These are phyloP conservation scores for Ochotona curzoniae DNA, from an alignment of 2,113 vertebrate genomes.

Conservation along the genomic window DNA sequence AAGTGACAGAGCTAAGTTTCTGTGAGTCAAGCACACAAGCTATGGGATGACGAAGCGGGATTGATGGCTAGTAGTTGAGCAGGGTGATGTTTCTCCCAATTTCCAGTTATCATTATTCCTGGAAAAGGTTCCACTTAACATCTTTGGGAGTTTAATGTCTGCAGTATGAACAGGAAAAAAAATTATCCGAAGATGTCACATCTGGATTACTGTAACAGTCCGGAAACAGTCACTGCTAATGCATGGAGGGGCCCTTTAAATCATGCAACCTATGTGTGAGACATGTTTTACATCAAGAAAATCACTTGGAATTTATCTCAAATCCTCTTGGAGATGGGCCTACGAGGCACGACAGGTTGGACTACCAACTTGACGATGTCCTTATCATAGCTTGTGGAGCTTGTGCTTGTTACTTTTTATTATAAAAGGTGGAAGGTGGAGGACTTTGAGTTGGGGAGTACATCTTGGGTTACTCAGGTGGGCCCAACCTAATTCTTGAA, in stretches of 20 bases:
- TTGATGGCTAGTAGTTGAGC: conserved; percentile 23
- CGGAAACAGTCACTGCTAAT: conserved; percentile 8
- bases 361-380: not conserved
- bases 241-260: not conserved
- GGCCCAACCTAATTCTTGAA: not conserved
- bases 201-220: conserved; percentile 40
- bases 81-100: not conserved
- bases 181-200: not conserved
- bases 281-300: not conserved
- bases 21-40: not conserved
- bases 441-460: not conserved
- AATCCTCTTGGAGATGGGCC: not conserved
- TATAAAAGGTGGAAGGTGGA: not conserved
- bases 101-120: not conserved
- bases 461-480: not conserved
- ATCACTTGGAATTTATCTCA: conserved; percentile 10
- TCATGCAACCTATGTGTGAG: not conserved
- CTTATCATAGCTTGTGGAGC: not conserved
- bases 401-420: not conserved
- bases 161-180: not conserved
- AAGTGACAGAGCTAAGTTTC: conserved; percentile 64
- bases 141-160: not conserved
- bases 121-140: not conserved
- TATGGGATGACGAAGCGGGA: not conserved
- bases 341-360: not conserved